Evolutionary conservation across 2,797 vertebrate species (phyloP), one percentile per base, ranked within the genome.

Genomic region (Halcyon badia): DNA sequence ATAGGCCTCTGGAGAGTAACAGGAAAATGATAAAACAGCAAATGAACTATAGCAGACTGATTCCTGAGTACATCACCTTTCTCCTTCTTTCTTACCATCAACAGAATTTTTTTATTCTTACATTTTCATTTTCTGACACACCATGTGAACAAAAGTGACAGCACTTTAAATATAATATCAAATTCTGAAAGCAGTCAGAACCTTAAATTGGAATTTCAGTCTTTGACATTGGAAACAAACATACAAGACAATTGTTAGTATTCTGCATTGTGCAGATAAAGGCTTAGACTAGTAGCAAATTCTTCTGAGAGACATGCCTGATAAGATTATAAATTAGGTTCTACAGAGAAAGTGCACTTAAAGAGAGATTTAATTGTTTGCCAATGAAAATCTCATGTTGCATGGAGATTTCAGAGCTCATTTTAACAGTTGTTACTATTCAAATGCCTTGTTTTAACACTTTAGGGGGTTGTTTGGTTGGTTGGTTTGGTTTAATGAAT

Each of bases 291-390:
- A 35, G 57, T 28, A 95, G 96, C 66, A 92, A 91, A 94, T 79
- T 97, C 97, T 97, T 96, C 91, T 81, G 72, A 94, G 95, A 96
- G 42, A 95, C 77, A 83, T 64, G 83, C 71, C 83, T 97, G 94
- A 87, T 95, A 96, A 98, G 93, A 97, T 89, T 96, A 96, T 96
- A 96, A 98, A 97, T 97, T 96, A 96, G 82, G 77, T 95, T 96
- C 42, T 93, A 89, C 44, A 93, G 89, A 89, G 94, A 84, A 97
- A 96, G 64, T 71, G 84, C 61, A 95, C 88, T 93, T 95, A 94
- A 95, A 96, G 80, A 96, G 73, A 96, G 66, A 87, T 94, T 97
- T 97, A 94, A 96, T 97, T 97, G 91, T 95, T 97, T 97, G 80
- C 80, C 91, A 97, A 95, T 95, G 97, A 97, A 96, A 97, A 89